These are phyloP conservation scores for Buphagus erythrorhynchus DNA, from an alignment of 2,797 vertebrate species.

Conservation along the genomic window DNA sequence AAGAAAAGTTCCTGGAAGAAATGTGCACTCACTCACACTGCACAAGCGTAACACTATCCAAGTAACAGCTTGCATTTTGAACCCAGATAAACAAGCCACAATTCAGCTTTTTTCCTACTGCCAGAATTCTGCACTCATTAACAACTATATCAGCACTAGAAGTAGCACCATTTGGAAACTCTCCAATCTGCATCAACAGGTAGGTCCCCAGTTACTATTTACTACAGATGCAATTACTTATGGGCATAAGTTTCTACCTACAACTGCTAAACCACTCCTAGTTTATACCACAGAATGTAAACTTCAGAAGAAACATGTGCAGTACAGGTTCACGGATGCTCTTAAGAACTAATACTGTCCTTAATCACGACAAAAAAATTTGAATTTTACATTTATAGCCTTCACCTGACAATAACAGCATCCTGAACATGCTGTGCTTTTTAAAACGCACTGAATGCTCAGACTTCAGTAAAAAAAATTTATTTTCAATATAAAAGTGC, in stretches of 20 bases:
- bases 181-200: not conserved
- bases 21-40: not conserved
- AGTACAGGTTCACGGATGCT: not conserved
- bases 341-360: not conserved
- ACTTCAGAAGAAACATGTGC: not conserved
- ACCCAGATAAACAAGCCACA: not conserved
- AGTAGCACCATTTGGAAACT: not conserved
- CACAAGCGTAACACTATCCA: not conserved
- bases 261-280: not conserved
- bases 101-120: not conserved
- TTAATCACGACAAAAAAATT: not conserved
- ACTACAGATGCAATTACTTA: not conserved
- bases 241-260: not conserved
- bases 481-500: conserved; percentile 88
- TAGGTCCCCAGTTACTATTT: not conserved
- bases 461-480: conserved; percentile 79
- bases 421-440: not conserved
- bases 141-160: not conserved
- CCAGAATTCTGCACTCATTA: not conserved
- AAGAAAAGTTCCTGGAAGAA: not conserved
- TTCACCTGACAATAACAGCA: not conserved
- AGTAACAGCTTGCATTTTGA: not conserved
- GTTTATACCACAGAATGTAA: not conserved
- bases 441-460: conserved; percentile 61
- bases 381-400: not conserved